Conservation (phyloP, 2,113 vertebrate genomes). For the Eulacestoma nigropectus region DNA sequence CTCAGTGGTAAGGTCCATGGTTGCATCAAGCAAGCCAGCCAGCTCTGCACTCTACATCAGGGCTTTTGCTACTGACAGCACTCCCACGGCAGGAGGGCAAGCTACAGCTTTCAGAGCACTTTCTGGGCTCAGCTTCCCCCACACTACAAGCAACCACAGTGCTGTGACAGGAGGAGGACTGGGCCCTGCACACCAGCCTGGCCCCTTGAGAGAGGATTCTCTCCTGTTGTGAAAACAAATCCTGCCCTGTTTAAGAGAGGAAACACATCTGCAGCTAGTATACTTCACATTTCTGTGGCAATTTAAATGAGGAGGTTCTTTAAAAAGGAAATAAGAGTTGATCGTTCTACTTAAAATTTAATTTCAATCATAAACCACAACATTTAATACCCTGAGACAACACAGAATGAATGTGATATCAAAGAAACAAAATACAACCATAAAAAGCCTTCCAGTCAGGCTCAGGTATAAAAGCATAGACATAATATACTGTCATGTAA, state of each 20-base stretch:
- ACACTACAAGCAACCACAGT: fast-evolving
- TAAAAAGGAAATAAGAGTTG: background rate
- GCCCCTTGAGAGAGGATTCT: background rate
- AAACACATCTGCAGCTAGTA: background rate
- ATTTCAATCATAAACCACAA: background rate
- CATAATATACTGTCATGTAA: background rate
- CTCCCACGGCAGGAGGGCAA: background rate
- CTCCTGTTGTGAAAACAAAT: background rate
- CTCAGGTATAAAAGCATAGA: background rate
- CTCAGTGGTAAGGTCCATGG: background rate
- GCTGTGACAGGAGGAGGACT: fast-evolving
- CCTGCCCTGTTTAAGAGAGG: background rate
- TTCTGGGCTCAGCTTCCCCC: background rate
- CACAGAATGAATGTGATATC: background rate
- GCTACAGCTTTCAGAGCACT: background rate
- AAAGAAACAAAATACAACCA: background rate
- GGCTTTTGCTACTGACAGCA: background rate
- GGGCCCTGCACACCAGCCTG: background rate
- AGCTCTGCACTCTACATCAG: background rate
- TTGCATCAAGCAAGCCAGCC: background rate
- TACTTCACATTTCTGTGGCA: background rate
- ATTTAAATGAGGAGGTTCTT: background rate
- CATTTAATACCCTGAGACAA: background rate
- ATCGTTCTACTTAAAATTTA: background rate
- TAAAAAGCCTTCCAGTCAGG: background rate